These are phyloP conservation scores for Limnephilus rhombicus DNA, from an alignment of 2,888 invertebrate genomes.

Conservation along the genomic window DNA sequence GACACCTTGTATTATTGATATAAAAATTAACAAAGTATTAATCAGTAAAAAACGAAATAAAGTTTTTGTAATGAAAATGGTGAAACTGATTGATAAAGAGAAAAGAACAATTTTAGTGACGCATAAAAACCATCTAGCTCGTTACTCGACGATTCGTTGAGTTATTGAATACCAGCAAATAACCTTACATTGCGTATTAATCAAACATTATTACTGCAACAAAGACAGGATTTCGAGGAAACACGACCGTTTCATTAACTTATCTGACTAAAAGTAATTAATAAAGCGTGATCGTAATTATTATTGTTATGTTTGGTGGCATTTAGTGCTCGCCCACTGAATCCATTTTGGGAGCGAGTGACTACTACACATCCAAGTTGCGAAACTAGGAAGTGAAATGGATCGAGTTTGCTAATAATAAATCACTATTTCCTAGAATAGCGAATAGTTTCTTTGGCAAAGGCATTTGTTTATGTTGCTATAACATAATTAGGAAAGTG, in stretches of 20 bases:
- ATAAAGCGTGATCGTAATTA: slow-evolving; percentile 43
- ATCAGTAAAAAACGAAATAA: too few relatives aligned
- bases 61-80: not conserved
- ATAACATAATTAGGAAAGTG: not conserved
- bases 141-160: not conserved
- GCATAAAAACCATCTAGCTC: not conserved
- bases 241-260: slow-evolving; percentile 29
- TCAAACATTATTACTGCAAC: not conserved
- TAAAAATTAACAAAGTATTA: too few relatives aligned
- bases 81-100: not conserved
- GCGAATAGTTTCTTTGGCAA: not conserved
- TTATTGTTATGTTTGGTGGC: slow-evolving; percentile 42
- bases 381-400: slow-evolving; percentile 37
- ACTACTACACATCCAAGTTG: not conserved
- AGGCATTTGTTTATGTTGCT: not conserved
- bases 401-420: slow-evolving; percentile 25
- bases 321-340: slow-evolving; percentile 41
- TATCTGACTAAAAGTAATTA: slow-evolving; percentile 33
- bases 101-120: not conserved
- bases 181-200: not conserved
- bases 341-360: slow-evolving; percentile 26
- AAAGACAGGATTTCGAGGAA: slow-evolving; percentile 25
- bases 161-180: not conserved
- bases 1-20: too few relatives aligned
- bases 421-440: not conserved